Percentiles rank a stretch among this genome's conserved stretches.
Evolutionary conservation across 1,140 invertebrate species (phyloP).

Genomic region (Thaumetopoea pityocampa): DNA sequence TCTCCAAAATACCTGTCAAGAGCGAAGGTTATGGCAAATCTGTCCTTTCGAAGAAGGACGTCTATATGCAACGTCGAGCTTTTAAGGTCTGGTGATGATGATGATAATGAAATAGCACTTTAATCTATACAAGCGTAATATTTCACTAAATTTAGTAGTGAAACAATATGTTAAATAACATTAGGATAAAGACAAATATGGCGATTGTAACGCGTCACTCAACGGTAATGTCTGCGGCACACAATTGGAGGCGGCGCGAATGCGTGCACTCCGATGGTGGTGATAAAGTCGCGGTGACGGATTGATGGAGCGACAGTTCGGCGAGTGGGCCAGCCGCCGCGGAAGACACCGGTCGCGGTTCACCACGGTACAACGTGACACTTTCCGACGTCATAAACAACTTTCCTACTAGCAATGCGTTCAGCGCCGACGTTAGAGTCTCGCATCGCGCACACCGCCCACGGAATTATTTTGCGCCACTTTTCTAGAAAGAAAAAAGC

Average conservation of each 20-base stretch:
- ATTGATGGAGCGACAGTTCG: constrained; percentile 71
- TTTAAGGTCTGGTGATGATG: too few relatives aligned
- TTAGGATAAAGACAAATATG: constrained; percentile 24
- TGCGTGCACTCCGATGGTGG: constrained; percentile 29
- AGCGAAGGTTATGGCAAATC: too few relatives aligned
- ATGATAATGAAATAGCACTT: too few relatives aligned
- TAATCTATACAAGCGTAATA: too few relatives aligned
- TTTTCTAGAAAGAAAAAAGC: constrained; percentile 53
- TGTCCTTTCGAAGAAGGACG: too few relatives aligned
- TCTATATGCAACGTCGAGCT: too few relatives aligned
- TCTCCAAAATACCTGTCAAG: too few relatives aligned
- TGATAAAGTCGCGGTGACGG: constrained; percentile 64
- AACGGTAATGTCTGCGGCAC: constrained; percentile 37
- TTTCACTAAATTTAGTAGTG: too few relatives aligned
- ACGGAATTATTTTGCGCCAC: constrained; percentile 45
- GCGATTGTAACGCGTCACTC: constrained; percentile 27
- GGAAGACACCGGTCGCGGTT: constrained; percentile 63
- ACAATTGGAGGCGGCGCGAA: constrained; percentile 21
- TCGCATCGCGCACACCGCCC: constrained; percentile 39
- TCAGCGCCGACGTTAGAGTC: constrained; percentile 42
- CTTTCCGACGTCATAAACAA: constrained; percentile 70
- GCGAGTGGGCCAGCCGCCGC: constrained; percentile 67
- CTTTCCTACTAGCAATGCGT: constrained; percentile 73
- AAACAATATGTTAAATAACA: constrained; percentile 17
- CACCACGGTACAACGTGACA: constrained; percentile 73